Base-by-base conservation (phyloP, 2,113 vertebrate genomes). In the Nansenia antarctica region DNA sequence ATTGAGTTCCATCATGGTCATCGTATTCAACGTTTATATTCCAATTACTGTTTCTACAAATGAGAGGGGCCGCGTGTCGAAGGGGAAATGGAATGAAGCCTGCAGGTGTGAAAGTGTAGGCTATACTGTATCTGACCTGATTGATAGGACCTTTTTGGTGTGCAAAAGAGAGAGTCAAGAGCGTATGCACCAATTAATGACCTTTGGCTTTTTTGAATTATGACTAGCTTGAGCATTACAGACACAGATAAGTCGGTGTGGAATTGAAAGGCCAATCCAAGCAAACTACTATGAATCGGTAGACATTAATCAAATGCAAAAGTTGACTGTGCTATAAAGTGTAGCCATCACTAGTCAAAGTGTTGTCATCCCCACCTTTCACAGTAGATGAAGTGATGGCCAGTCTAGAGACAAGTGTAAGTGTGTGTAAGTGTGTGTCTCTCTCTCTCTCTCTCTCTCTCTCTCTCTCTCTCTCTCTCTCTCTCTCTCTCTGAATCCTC, bases 161-260 rank as follows among this genome's bases (percentile, higher is more conserved):
- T 74, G 82, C 76, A 69, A 83, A 80, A 74, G 64, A 71, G 69
- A 76, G 64, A 73, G 69, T 81, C 65, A 72, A 77, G 75, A 79
- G 74, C 65, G 65, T 82, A 83, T 84, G 76, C 78, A 72, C 76
- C n/a, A 6, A 73, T 74, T 74, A 87, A 87, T 86, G 82, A 85
- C 76, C 81, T 78, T 63, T 81, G 77, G 67, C 45, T 6, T 74
- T 86, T 58, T 73, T 83, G 77, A 85, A 85, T 84, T 84, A 84
- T 80, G 81, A 84, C 83, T 77, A 84, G 83, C 69, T 54, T n/a
- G 67, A 69, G 32, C 58, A 75, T 83, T 72, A 45, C 57, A 65
- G 74, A 78, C 76, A 74, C 14, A 67, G 52, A 57, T 32, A 74
- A 61, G 61, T 67, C 64, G 67, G 61, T 76, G 66, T 45, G 45